phyloP scores from a whole-genome alignment of 2,113 vertebrate species.

The Rhynchomys soricoides region DNA sequence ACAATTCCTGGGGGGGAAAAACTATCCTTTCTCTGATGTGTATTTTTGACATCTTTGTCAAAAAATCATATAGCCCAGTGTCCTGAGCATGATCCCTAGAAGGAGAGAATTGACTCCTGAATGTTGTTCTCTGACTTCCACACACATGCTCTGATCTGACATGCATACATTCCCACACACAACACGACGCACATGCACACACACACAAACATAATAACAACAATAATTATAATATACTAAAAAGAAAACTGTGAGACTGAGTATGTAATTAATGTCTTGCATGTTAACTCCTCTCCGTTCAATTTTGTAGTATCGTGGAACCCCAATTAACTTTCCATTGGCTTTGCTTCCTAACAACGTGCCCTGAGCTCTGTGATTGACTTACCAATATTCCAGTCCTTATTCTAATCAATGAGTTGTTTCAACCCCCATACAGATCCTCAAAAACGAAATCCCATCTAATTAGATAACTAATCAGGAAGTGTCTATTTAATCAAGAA shows the following conservation, averaged over 20 bases:
- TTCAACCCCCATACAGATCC: slow-evolving; percentile 26
- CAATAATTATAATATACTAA: background rate
- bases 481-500: slow-evolving; percentile 64
- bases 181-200: background rate
- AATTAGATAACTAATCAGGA: slow-evolving; percentile 63
- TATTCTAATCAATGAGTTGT: background rate
- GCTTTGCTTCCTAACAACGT: slow-evolving; percentile 64
- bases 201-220: background rate
- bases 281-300: slow-evolving; percentile 53
- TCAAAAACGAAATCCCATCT: slow-evolving; percentile 20
- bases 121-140: background rate
- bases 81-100: background rate
- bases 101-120: background rate
- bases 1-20: background rate
- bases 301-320: slow-evolving; percentile 37
- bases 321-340: slow-evolving; percentile 37
- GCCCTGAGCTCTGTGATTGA: background rate
- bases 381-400: slow-evolving; percentile 47
- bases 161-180: background rate
- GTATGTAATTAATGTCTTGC: slow-evolving; percentile 30
- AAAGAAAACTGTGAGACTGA: background rate
- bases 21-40: background rate
- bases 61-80: background rate
- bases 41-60: background rate
- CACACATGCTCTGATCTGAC: background rate